Conservation (phyloP, 2,113 vertebrate genomes). For the Cyprinodon tularosa region DNA sequence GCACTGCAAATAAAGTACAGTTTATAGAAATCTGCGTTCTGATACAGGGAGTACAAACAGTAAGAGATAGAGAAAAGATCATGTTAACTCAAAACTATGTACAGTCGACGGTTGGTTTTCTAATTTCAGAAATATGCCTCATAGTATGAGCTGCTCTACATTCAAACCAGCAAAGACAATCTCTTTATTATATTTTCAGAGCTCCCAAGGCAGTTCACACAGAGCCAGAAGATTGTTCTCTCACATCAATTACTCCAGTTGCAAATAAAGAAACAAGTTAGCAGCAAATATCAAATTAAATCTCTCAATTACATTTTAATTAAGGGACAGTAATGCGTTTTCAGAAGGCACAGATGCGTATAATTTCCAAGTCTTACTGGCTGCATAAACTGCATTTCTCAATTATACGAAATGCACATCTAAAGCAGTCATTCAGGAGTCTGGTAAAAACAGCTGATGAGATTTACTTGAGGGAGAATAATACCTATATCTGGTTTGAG, state of each 20-base stretch:
- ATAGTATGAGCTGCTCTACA: slow-evolving; percentile 20
- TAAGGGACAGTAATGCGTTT: slow-evolving; percentile 31
- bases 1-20: slow-evolving; percentile 1
- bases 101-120: background rate
- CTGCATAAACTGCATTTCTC: background rate
- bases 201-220: slow-evolving; percentile 40
- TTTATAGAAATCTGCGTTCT: slow-evolving; percentile 6
- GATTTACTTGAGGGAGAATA: slow-evolving; percentile 9
- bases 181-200: slow-evolving; percentile 16
- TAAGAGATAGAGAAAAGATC: slow-evolving; percentile 10
- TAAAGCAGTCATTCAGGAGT: slow-evolving; percentile 16
- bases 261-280: slow-evolving; percentile 48
- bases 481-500: background rate
- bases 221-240: slow-evolving; percentile 38
- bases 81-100: too few species aligned
- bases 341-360: slow-evolving; percentile 23
- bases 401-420: slow-evolving; percentile 19
- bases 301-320: slow-evolving; percentile 56
- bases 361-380: background rate
- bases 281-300: slow-evolving; percentile 46
- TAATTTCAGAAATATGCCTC: slow-evolving; percentile 20
- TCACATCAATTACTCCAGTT: slow-evolving; percentile 50
- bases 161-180: slow-evolving; percentile 13
- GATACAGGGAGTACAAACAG: background rate
- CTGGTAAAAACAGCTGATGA: slow-evolving; percentile 13